A percentile compares a stretch with the other conserved stretches of the same genome.
These are phyloP conservation scores for Varecia variegata DNA, from an alignment of 2,797 vertebrate genomes.

Conservation along the genomic window DNA sequence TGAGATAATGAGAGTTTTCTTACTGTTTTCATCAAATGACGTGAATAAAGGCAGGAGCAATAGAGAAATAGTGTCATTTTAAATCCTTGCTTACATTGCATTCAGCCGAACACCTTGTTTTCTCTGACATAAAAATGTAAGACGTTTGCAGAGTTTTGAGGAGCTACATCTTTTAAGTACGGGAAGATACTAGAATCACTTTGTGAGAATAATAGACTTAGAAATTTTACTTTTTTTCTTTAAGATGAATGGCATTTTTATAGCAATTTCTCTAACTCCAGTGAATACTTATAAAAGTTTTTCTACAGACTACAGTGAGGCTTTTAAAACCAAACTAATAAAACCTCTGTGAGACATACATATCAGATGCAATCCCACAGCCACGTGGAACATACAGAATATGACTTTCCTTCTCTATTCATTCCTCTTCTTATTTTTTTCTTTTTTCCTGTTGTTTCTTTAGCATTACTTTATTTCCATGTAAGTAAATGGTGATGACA, in stretches of 20 bases:
- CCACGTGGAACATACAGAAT: rapidly evolving
- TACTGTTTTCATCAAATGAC: slow-evolving; percentile 79
- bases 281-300: not conserved
- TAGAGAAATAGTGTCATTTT: slow-evolving; percentile 63
- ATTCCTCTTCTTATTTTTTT: not conserved
- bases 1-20: slow-evolving; percentile 81
- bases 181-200: not conserved
- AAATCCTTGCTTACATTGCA: slow-evolving; percentile 42
- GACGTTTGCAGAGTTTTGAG: not conserved
- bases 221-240: not conserved
- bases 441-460: not conserved
- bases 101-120: slow-evolving; percentile 16
- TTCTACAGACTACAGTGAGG: not conserved
- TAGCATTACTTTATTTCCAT: not conserved
- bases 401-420: not conserved
- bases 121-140: not conserved
- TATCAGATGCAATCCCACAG: not conserved
- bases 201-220: not conserved
- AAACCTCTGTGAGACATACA: not conserved
- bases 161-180: not conserved
- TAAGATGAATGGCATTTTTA: not conserved
- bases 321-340: not conserved
- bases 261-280: not conserved
- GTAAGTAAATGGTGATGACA: not conserved
- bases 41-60: slow-evolving; percentile 73